Base-by-base conservation (phyloP, 2,797 vertebrate genomes). In the Parauchenoglanis punctatus region DNA sequence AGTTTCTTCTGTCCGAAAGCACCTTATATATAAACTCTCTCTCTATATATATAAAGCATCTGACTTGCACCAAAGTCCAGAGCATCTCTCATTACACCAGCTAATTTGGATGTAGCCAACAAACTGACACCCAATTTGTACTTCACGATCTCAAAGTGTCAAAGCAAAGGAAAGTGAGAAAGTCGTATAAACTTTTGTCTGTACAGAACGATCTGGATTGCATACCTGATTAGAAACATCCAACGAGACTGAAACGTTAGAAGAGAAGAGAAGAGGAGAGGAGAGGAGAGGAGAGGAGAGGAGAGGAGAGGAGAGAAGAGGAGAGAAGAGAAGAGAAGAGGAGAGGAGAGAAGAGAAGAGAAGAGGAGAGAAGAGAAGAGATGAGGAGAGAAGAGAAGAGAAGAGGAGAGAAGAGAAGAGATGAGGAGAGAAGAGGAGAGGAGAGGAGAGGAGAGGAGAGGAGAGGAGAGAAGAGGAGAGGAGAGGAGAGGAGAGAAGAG, bases 1-100 rank as follows among this genome's bases (percentile, higher is more conserved):
- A 49, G 46, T 49, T 49, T 8, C 46, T 49, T 8, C 46, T 8
- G 1, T 49, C 46, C 8, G 46, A 49, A 49, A 49, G 8, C 46
- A 49, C 46, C 46, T 49, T 72, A 44, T 10, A 40, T 72, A 12
- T 44, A 25, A 67, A 65, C 49, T 46, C 83, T 49, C 46, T 49
- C 46, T 35, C 35, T 35, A 35, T 84, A 54, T 84, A 87, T 90
- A 89, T 91, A 92, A 88, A 90, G 76, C 2, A 80, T 87, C 82
- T 88, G 82, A 68, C 89, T 90, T 54, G 81, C 88, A 87, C 78
- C 70, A 76, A 67, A 40, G 83, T 31, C 75, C 72, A 84, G 65
- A 8, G 59, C 82, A 87, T 86, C 86, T 93, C 87, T 65, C 28
- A 76, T 92, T 89, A 90, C 90, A 89, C 49, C 46, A 28, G 75